Base-by-base conservation (phyloP, 2,113 vertebrate species). In the Amia ocellicauda region DNA sequence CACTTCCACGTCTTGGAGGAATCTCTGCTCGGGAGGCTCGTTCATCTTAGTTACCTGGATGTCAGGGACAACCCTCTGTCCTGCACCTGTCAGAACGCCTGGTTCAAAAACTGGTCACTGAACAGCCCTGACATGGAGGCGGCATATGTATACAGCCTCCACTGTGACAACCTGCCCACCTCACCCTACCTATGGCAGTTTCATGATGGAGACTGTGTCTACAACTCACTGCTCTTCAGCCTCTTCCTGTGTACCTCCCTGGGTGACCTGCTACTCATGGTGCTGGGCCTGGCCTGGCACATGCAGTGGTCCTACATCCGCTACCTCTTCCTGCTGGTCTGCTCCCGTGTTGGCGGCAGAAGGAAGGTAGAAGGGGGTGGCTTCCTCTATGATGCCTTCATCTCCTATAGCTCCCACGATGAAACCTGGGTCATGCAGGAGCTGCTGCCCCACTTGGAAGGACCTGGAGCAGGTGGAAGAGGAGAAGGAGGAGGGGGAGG, bases 401-500 rank as follows among this genome's bases (percentile, higher is more conserved):
- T 65, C 63, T 65, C 63, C n/a, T 65, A 65, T 27, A 64, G 63
- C 27, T 65, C 43, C 54, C 19, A 22, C 17, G 43, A 58, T 29
- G 24, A 41, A 13, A 3, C 53, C n/a, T 64, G 54, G 42, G 63
- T 64, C 11, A 56, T 64, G 51, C 7, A 5, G 23, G 36, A 64
- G 42, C 63, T 64, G 63, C 24, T 64, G 26, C 52, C 53, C 53
- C 63, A 23, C 28, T 20, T 62, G 47, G 60, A 62, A 45, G 45
- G 60, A 1, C 45, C 60, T 7, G n/a, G n/a, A n/a, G n/a, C n/a
- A n/a, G n/a, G n/a, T n/a, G n/a, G n/a, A n/a, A n/a, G n/a, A n/a
- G n/a, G n/a, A n/a, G n/a, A n/a, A n/a, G n/a, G n/a, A n/a, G n/a
- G 14, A 8, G 45, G 45, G 10, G 26, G 29, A 24, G 60, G 60